Percentiles rank a stretch among this genome's conserved stretches.
Conservation (phyloP, 1,140 invertebrate genomes). For the Ceratitis capitata region DNA sequence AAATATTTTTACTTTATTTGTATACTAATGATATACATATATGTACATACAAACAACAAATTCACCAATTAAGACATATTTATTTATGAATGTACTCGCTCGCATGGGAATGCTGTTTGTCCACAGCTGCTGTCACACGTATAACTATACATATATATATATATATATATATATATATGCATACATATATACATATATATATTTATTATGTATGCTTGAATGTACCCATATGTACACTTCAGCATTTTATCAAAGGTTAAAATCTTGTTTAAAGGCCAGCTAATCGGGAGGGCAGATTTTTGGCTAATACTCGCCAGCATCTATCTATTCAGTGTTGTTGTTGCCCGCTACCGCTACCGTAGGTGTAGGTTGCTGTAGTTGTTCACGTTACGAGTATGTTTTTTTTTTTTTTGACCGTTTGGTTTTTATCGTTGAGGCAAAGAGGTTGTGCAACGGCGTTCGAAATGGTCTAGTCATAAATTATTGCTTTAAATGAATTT, state of each 20-base stretch:
- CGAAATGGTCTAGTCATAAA: constrained; percentile 4
- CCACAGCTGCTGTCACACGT: too few species aligned
- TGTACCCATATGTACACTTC: not conserved
- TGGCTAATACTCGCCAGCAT: not conserved
- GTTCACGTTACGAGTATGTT: too few species aligned
- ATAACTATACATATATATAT: not conserved
- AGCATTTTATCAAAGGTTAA: constrained; percentile 2
- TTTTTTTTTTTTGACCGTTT: not conserved
- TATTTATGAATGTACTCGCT: too few species aligned
- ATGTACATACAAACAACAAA: too few species aligned
- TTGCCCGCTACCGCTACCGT: not conserved
- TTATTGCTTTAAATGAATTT: constrained; percentile 29
- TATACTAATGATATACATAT: too few species aligned
- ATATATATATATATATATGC: not conserved
- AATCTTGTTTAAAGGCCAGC: not conserved
- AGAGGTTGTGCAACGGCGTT: not conserved
- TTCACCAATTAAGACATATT: too few species aligned
- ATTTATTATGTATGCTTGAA: not conserved
- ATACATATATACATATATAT: not conserved
- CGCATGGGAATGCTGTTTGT: too few species aligned
- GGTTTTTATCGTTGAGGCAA: not conserved
- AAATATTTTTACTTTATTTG: too few species aligned
- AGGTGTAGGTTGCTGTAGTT: not conserved
- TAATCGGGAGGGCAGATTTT: not conserved
- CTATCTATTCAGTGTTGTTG: not conserved